Conservation (phyloP, 1,140 invertebrate genomes). For the Antheraea pernyi region DNA sequence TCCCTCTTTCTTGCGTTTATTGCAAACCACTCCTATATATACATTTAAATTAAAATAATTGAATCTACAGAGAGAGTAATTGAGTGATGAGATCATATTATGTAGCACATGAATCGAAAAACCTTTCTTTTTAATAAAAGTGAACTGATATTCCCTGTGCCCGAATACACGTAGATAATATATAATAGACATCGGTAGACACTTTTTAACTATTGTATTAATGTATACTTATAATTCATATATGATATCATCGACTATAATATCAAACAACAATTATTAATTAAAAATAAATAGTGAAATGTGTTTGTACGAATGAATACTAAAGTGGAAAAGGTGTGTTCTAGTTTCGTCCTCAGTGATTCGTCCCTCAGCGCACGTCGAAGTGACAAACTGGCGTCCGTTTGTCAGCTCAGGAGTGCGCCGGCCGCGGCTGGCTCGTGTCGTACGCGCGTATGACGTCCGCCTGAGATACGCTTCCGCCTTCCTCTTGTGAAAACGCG, state of each 20-base stretch:
- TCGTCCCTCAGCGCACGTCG: conserved; percentile 18
- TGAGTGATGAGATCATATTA: no score
- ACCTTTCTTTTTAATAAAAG: no score
- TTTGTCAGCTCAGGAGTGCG: conserved; percentile 81
- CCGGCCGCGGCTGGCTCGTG: conserved; percentile 91
- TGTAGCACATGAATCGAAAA: no score
- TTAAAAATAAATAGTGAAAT: background rate
- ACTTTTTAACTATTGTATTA: background rate
- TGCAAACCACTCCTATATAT: no score
- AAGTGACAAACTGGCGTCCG: background rate
- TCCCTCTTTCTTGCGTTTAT: no score
- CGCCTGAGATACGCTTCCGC: conserved; percentile 94
- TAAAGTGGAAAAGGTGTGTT: conserved; percentile 4
- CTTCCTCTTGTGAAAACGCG: conserved; percentile 99
- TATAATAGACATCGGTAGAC: no score
- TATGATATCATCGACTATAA: background rate
- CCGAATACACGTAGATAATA: conserved; percentile 11
- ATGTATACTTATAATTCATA: background rate
- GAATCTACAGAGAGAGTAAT: no score
- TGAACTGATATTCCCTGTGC: conserved; percentile 2
- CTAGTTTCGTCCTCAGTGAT: background rate
- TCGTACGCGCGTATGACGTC: conserved; percentile 96
- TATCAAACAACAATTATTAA: background rate
- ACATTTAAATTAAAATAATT: no score
- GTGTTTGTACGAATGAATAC: conserved; percentile 19